phyloP scores from a whole-genome alignment of 2,888 invertebrate species.

The Trichacis sp. region DNA sequence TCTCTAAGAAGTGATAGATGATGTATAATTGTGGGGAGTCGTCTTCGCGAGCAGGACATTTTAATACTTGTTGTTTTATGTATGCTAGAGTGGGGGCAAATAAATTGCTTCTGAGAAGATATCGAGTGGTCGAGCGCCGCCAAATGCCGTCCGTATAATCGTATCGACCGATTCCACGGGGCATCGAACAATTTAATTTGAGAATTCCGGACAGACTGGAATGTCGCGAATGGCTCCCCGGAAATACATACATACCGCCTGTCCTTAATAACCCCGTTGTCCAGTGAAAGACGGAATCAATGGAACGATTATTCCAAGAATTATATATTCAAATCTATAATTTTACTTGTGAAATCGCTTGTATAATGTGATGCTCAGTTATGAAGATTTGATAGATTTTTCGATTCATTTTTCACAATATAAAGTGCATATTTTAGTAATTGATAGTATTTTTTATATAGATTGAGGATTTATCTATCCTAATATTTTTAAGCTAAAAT shows the following conservation, averaged over 20 bases:
- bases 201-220: constrained; percentile 52
- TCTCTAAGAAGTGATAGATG: too few species aligned
- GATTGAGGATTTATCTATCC: too few species aligned
- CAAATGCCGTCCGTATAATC: constrained; percentile 42
- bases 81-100: neutral
- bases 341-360: neutral
- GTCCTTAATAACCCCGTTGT: constrained; percentile 47
- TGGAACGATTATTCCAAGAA: neutral
- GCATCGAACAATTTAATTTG: constrained; percentile 58
- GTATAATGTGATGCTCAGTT: too few species aligned
- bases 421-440: too few species aligned
- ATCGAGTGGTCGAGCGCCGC: constrained; percentile 35
- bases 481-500: too few species aligned
- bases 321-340: neutral
- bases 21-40: too few species aligned
- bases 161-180: constrained; percentile 46
- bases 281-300: constrained; percentile 28
- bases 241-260: constrained; percentile 47
- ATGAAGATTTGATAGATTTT: too few species aligned
- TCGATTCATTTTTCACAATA: too few species aligned
- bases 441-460: too few species aligned
- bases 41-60: too few species aligned
- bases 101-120: neutral
- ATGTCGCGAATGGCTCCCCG: constrained; percentile 48
- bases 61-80: too few species aligned